Evolutionary conservation across 2,797 vertebrate genomes (phyloP), one percentile per base, ranked within the genome.

Genomic region (Etheostoma nigrum): DNA sequence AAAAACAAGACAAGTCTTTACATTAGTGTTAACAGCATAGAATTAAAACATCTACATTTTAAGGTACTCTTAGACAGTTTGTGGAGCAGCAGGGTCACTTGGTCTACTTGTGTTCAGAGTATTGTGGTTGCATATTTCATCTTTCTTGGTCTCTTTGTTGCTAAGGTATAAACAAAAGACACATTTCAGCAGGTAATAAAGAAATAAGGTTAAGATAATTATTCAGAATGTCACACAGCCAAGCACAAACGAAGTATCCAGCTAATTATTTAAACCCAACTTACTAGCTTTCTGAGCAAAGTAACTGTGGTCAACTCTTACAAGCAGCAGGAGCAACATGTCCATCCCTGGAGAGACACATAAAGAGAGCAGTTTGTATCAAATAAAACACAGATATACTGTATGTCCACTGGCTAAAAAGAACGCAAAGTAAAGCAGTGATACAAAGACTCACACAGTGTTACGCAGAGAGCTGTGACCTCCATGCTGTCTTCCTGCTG

Each of bases 401-500:
- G 21, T 23, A 13, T 13, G 1, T 48, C 2, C 8, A 4, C 2
- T 33, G 0, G 12, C 2, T 21, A 16, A 16, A 33, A 40, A 11
- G 10, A 40, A 11, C 11, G 10, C 11, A 12, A 12, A 40, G 10
- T 40, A 40, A 40, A 40, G 10, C 10, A 40, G 4, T 40, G 12
- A 53, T 0, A 55, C 19, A 21, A 18, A 30, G 10, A 13, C 1
- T 74, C 53, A 74, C 72, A 7, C 45, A 66, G 33, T 42, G 21
- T 49, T 7, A 18, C 11, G 62, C 62, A 51, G 44, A 74, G 54
- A 66, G 72, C 62, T 66, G 54, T 44, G 6, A 44, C 30, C 4
- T 51, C 62, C 72, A 74, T 74, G 62, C 2, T 44, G 62, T 19
- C 30, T 72, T 5, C 2, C 42, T 64, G 51, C 47, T 21, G 63